These are phyloP conservation scores for Megamerina dolium DNA, from an alignment of 2,888 invertebrate species.

Conservation along the genomic window DNA sequence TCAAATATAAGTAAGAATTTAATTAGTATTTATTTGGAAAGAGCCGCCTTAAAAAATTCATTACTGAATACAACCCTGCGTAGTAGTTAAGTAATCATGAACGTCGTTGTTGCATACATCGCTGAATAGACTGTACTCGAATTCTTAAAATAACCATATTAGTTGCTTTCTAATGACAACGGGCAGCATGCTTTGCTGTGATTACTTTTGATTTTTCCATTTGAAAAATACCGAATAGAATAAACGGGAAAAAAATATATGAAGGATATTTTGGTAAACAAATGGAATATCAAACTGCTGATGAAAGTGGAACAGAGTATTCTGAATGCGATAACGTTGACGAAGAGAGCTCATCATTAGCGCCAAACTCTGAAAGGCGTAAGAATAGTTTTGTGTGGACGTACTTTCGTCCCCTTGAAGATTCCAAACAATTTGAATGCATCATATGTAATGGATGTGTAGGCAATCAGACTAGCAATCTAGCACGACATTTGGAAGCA, in stretches of 20 bases:
- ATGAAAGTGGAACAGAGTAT: background rate
- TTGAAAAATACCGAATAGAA: background rate
- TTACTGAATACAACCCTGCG: too few species aligned
- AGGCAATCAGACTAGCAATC: conserved; percentile 28
- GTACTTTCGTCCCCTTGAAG: conserved; percentile 27
- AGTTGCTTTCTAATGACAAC: too few species aligned
- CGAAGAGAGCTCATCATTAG: conserved; percentile 1
- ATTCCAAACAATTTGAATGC: conserved; percentile 24
- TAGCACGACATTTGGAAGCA: conserved; percentile 28
- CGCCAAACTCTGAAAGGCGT: too few species aligned
- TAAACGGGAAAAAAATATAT: background rate
- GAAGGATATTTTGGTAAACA: background rate
- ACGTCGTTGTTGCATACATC: too few species aligned
- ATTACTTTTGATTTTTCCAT: background rate
- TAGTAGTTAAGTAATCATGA: too few species aligned
- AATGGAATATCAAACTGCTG: background rate
- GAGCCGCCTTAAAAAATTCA: too few species aligned
- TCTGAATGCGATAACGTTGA: too few species aligned
- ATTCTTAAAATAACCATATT: too few species aligned
- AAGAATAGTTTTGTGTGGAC: conserved; percentile 33
- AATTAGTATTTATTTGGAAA: too few species aligned
- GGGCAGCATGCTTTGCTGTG: too few species aligned
- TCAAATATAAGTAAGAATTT: too few species aligned
- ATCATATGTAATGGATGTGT: conserved; percentile 31
- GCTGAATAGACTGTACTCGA: too few species aligned